phyloP scores from a whole-genome alignment of 2,113 vertebrate species.

The Mola mola region DNA sequence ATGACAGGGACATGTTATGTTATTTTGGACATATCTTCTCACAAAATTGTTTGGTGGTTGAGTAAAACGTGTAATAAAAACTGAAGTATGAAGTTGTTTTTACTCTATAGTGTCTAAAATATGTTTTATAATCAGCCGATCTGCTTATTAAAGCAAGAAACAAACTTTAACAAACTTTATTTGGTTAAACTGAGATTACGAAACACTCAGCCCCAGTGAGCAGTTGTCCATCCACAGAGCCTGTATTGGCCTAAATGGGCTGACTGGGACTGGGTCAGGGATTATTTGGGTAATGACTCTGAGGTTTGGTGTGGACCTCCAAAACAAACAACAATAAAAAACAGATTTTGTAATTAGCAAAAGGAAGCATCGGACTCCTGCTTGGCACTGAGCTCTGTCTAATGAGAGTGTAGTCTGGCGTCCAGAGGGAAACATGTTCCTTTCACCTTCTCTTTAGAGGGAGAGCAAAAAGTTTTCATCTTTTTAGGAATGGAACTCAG shows the following conservation, averaged over 20 bases:
- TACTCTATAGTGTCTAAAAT: no score
- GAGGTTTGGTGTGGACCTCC: not conserved
- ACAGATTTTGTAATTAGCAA: conserved; percentile 9
- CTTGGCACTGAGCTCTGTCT: no score
- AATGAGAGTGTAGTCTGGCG: conserved; percentile 5
- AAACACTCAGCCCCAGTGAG: no score
- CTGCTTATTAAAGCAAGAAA: no score
- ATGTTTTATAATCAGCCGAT: no score
- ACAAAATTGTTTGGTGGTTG: no score
- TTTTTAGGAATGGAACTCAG: not conserved
- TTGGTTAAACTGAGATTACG: no score
- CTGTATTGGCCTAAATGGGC: not conserved
- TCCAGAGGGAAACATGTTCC: conserved; percentile 5
- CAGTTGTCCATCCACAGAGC: not conserved
- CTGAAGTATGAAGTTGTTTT: no score
- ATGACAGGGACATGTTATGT: no score
- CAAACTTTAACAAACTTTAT: no score
- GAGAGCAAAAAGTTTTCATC: not conserved
- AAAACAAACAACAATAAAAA: conserved; percentile 8
- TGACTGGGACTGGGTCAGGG: not conserved
- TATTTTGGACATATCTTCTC: no score
- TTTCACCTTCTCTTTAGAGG: not conserved
- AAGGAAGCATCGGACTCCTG: not conserved
- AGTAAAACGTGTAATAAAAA: no score
- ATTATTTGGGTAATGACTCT: not conserved